These are phyloP conservation scores for Acarapis woodi DNA, from an alignment of 1,140 invertebrate genomes.

Conservation along the genomic window DNA sequence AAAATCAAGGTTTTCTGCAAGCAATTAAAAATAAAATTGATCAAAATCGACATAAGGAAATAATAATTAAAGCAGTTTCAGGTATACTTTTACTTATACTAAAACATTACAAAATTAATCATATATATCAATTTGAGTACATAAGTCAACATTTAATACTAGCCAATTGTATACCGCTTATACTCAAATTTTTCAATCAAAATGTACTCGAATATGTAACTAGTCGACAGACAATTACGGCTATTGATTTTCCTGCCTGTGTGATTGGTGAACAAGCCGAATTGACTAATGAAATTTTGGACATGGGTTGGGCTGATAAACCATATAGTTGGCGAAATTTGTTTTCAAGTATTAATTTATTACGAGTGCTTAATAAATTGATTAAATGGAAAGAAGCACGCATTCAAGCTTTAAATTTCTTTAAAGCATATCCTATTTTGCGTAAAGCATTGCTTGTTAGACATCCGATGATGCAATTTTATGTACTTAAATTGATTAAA, in stretches of 20 bases:
- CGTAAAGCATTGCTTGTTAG: constrained; percentile 78
- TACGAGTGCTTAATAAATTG: constrained; percentile 87
- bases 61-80: constrained; percentile 91
- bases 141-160: constrained; percentile 96
- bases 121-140: constrained; percentile 97
- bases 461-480: constrained; percentile 92
- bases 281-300: constrained; percentile 45
- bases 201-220: constrained; percentile 74
- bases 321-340: constrained; percentile 89
- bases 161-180: constrained; percentile 93
- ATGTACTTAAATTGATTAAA: constrained; percentile 87
- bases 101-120: constrained; percentile 98
- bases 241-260: constrained; percentile 80
- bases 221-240: constrained; percentile 73
- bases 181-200: constrained; percentile 97
- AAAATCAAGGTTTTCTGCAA: constrained; percentile 87
- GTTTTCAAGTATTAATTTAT: constrained; percentile 87
- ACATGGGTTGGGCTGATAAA: constrained; percentile 17
- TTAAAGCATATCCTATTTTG: constrained; percentile 93
- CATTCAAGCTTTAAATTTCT: constrained; percentile 99
- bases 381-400: constrained; percentile 98
- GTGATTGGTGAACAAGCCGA: constrained; percentile 86
- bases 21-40: constrained; percentile 88
- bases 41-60: constrained; percentile 93
- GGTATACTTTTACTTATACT: constrained; percentile 67